Conservation (phyloP, 1,140 invertebrate species). For the Ostrea denselamellosa region DNA sequence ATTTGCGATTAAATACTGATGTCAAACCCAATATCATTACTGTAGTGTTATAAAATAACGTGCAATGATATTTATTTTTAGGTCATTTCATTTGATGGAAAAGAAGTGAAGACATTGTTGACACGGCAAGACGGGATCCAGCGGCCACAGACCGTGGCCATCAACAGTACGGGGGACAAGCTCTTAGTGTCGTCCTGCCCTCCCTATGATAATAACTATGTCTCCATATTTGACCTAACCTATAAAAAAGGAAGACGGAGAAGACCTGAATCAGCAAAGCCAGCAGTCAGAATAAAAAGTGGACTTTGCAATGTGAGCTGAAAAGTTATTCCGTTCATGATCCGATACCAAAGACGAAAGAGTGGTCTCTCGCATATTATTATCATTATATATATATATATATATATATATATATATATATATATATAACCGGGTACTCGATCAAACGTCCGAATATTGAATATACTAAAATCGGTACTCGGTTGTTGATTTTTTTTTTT, state of each 20-base stretch:
- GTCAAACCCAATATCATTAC: background rate
- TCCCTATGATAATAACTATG: conserved; percentile 41
- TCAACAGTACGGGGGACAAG: conserved; percentile 48
- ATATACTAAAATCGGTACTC: no score
- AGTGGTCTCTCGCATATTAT: no score
- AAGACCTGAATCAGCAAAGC: background rate
- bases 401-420: no score
- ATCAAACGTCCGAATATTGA: no score
- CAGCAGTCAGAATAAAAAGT: background rate
- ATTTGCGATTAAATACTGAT: background rate
- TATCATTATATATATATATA: no score
- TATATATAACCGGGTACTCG: no score
- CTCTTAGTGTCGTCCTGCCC: conserved; percentile 48
- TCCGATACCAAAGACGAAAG: no score
- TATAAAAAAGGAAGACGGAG: conserved; percentile 6
- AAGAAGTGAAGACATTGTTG: conserved; percentile 40
- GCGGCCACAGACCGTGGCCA: conserved; percentile 40
- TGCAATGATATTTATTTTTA: background rate
- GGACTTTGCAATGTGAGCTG: background rate
- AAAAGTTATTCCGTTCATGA: background rate
- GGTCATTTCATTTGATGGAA: conserved; percentile 44
- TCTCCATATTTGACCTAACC: conserved; percentile 45
- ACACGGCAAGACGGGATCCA: conserved; percentile 44
- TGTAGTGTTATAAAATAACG: background rate
- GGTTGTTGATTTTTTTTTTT: no score